phyloP scores from a whole-genome alignment of 2,888 invertebrate genomes.

The Sepioteuthis lessoniana region DNA sequence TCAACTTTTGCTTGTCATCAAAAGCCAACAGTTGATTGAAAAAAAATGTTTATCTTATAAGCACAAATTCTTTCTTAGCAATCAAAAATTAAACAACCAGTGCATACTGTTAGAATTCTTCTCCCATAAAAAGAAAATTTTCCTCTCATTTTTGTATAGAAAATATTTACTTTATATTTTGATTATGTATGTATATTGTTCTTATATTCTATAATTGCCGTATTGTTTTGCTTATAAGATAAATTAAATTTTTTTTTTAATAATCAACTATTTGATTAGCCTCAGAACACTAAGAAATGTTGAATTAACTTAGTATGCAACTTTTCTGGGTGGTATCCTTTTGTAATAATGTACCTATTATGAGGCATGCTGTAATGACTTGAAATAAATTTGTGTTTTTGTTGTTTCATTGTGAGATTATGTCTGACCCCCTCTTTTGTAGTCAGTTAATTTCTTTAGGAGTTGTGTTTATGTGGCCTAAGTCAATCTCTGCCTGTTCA shows the following conservation, averaged over 20 bases:
- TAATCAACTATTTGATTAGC: background rate
- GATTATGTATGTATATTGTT: background rate
- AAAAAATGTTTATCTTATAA: slow-evolving; percentile 19
- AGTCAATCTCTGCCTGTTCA: background rate
- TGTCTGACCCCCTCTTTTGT: background rate
- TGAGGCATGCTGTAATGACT: slow-evolving; percentile 19
- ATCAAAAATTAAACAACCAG: background rate
- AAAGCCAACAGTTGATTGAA: slow-evolving; percentile 1
- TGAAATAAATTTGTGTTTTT: slow-evolving; percentile 6
- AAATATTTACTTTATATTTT: background rate
- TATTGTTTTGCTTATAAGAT: slow-evolving; percentile 2
- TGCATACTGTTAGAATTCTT: background rate
- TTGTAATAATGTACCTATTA: background rate
- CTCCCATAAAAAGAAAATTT: background rate
- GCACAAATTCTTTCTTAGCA: background rate
- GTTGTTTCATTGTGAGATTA: background rate
- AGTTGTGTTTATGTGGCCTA: slow-evolving; percentile 16
- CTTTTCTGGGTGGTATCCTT: slow-evolving; percentile 15
- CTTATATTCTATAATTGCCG: background rate
- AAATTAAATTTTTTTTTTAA: background rate
- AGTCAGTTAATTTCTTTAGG: background rate
- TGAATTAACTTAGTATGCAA: background rate
- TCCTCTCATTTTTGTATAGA: background rate
- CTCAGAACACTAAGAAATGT: background rate
- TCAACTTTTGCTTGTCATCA: slow-evolving; percentile 33